Base-by-base conservation (phyloP, 2,888 invertebrate species). In the Syritta pipiens region DNA sequence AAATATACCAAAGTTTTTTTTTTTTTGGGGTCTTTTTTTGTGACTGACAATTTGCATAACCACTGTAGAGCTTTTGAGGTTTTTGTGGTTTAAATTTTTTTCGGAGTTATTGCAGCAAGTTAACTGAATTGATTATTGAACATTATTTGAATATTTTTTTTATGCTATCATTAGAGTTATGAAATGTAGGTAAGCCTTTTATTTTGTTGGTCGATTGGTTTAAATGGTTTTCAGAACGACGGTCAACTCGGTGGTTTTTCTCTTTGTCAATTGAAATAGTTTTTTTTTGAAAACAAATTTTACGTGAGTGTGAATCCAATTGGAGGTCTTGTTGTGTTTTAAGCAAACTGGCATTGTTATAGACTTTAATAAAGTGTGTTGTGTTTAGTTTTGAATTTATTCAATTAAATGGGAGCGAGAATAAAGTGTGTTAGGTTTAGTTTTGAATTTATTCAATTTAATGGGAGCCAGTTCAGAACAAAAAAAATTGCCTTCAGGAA, bases 71-170 rank as follows among this genome's bases (percentile, higher is more conserved):
- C 30, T 28, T 51, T 62, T 48, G 12, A 35, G 44, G 28, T 28
- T 51, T 26, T 40, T 35, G 5, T 10, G 14, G 30, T 17, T 24
- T 28, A 40, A 20, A 3, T 1, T n/a, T 44, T 40, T 12, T 10
- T 5, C 6, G 2, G 6, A 30, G 32, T 75, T 57, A n/a, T 44
- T 76, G 71, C 69, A 76, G 69, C 76, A 63, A 69, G 76, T 76
- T 75, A 53, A 63, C 44, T 37, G 22, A 62, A 49, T 68, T 57
- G 32, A 62, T 69, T 37, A 51, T 28, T 51, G 44, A 42, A 62
- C 55, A 49, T 44, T 55, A 40, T 55, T 65, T 46, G 12, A 20
- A 55, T 65, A 24, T 32, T 42, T 63, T 28, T 20, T 26, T 3
- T 19, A 42, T 42, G 42, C 28, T 30, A 24, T 44, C 22, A 26